These are phyloP conservation scores for Drosophila subsilvestris DNA, from an alignment of 2,888 invertebrate species.

Conservation along the genomic window DNA sequence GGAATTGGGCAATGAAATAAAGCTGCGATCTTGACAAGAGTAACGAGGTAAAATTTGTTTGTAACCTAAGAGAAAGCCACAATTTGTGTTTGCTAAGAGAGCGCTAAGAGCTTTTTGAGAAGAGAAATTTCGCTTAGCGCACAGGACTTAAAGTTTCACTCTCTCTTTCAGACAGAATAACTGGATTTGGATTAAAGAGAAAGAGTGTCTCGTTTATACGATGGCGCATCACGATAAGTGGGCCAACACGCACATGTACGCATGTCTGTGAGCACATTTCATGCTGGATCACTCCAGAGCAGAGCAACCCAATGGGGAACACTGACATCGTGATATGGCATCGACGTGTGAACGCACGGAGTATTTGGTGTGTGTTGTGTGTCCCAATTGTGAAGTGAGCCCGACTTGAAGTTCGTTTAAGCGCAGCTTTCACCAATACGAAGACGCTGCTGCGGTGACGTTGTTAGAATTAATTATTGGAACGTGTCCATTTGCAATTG, in stretches of 20 bases:
- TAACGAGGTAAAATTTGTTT: too few relatives aligned
- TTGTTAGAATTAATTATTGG: conserved; percentile 76
- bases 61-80: too few relatives aligned
- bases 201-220: background rate
- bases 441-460: conserved; percentile 55
- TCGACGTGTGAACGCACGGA: conserved; percentile 26
- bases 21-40: background rate
- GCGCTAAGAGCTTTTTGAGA: too few relatives aligned
- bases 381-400: conserved; percentile 70
- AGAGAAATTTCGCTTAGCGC: too few relatives aligned
- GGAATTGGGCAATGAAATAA: conserved; percentile 6
- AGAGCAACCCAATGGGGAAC: too few relatives aligned
- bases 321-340: conserved; percentile 1
- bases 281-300: conserved; percentile 6
- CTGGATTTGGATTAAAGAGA: background rate
- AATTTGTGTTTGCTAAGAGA: too few relatives aligned
- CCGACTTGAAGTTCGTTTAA: conserved; percentile 46
- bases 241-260: background rate
- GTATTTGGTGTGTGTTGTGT: conserved; percentile 23
- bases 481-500: conserved; percentile 72
- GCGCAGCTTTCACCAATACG: conserved; percentile 75
- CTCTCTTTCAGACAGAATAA: background rate
- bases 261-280: background rate
- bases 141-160: background rate
- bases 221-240: background rate